Percentiles rank a stretch among this genome's conserved stretches.
These are phyloP conservation scores for Cuniculus paca DNA, from an alignment of 2,797 vertebrate species.

Conservation along the genomic window DNA sequence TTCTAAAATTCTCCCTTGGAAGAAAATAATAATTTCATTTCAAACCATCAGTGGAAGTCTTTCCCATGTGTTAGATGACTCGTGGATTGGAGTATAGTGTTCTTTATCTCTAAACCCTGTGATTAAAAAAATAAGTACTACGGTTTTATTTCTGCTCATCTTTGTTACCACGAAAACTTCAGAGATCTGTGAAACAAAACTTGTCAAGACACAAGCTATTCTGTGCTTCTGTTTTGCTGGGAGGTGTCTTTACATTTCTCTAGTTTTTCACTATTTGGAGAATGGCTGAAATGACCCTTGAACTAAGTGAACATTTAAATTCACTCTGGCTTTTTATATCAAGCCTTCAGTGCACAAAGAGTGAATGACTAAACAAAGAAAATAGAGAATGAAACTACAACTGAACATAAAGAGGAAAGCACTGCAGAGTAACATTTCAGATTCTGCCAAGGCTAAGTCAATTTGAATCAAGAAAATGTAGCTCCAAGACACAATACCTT, in stretches of 20 bases:
- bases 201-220: conserved; percentile 29
- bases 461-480: neutral
- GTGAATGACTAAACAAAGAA: conserved; percentile 20
- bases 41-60: conserved; percentile 53
- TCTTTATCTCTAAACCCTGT: conserved; percentile 35
- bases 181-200: conserved; percentile 38
- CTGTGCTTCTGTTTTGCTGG: neutral
- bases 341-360: neutral
- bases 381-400: neutral
- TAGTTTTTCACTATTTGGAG: conserved; percentile 56
- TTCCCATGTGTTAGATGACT: conserved; percentile 43
- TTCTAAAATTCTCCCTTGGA: neutral
- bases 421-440: neutral
- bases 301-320: conserved; percentile 56
- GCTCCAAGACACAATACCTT: neutral
- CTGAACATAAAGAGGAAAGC: conserved; percentile 30
- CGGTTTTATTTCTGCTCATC: conserved; percentile 32
- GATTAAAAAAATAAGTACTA: conserved; percentile 48
- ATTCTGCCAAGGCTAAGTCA: neutral
- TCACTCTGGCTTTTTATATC: neutral
- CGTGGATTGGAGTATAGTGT: conserved; percentile 2
- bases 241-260: conserved; percentile 41
- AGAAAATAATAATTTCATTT: conserved; percentile 69
- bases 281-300: conserved; percentile 52
- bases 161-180: conserved; percentile 53